Evolutionary conservation across 2,113 vertebrate species (phyloP), one percentile per base, ranked within the genome.

Genomic region (Chunga burmeisteri): DNA sequence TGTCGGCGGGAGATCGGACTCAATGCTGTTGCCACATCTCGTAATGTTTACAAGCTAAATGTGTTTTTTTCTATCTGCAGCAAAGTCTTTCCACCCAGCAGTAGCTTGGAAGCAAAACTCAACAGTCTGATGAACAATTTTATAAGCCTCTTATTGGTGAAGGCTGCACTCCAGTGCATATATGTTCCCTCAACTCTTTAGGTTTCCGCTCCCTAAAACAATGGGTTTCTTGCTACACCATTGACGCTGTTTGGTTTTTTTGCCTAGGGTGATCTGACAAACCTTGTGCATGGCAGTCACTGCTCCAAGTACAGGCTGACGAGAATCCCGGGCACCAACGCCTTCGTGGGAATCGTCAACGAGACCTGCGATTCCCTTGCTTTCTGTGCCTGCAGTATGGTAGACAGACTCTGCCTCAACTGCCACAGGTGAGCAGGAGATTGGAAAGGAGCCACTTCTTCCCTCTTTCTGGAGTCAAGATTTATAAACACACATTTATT

Each of bases 381-480:
- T 3, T 99, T 99, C 98, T 99, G 99, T 8, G 99, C 99, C 62
- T 99, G 99, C 94, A 99, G 99, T 94, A 99, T 99, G 72, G 99
- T 99, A 67, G 99, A 99, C 97, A 98, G 99, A 8, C 99, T 99
- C 81, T 99, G 99, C 91, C 99, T 99, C 95, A 99, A 99, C 98
- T 99, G 99, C 97, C 99, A 99, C 98, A 98, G 99, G 99, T 99
- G 91, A 94, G 83, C 34, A 16, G 56, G 4, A 3, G 42, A 8
- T 22, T 4, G 19, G 27, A 18, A 14, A 3, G 9, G 38, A 71
- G 19, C 0, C 32, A 3, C 32, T 18, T 3, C 77, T 46, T 34
- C 36, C 59, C 46, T 17, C 34, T 1, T 11, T 38, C 74, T 47
- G 72, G 22, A 3, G 6, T 4, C 11, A 16, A 6, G 66, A 7